These are phyloP conservation scores for Apostichopus parvimensis DNA, from an alignment of 35 echinoderm and acorn worm genomes.

Conservation along the genomic window DNA sequence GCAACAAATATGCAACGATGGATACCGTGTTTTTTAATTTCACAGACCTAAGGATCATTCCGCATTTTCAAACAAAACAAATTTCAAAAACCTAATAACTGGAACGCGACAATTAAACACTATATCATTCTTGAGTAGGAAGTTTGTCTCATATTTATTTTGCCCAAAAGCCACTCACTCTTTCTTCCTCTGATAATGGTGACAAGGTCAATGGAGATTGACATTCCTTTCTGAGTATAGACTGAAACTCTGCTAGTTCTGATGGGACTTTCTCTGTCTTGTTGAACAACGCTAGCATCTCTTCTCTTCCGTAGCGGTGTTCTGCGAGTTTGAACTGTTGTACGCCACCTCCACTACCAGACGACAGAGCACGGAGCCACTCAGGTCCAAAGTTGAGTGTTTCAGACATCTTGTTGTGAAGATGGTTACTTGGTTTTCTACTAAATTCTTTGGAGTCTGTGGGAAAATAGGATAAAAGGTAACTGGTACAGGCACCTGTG, in stretches of 20 bases:
- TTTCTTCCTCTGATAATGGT: slow-evolving; percentile 95
- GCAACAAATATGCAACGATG: too few species aligned
- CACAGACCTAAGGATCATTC: too few species aligned
- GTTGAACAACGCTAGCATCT: slow-evolving; percentile 87
- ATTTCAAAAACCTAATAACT: too few species aligned
- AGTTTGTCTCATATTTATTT: too few species aligned
- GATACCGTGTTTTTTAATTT: too few species aligned
- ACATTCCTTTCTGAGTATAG: slow-evolving; percentile 82
- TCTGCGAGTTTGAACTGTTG: slow-evolving; percentile 96
- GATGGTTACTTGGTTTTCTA: background rate
- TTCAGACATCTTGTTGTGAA: slow-evolving; percentile 84
- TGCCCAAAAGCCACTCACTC: slow-evolving; percentile 47
- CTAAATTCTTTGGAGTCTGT: background rate
- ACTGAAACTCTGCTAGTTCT: slow-evolving; percentile 81
- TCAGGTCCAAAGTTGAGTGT: slow-evolving; percentile 97
- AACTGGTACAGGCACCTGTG: too few species aligned
- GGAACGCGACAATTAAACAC: too few species aligned
- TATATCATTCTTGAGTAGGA: too few species aligned
- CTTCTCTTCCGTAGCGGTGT: slow-evolving; percentile 93
- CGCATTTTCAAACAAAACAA: too few species aligned
- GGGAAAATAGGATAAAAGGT: too few species aligned
- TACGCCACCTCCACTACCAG: slow-evolving; percentile 61
- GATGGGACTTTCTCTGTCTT: slow-evolving; percentile 74
- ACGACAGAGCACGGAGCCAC: slow-evolving; percentile 91
- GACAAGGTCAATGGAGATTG: slow-evolving; percentile 79